Base-by-base conservation (phyloP, 2,797 vertebrate species). In the Setipinna tenuifilis region DNA sequence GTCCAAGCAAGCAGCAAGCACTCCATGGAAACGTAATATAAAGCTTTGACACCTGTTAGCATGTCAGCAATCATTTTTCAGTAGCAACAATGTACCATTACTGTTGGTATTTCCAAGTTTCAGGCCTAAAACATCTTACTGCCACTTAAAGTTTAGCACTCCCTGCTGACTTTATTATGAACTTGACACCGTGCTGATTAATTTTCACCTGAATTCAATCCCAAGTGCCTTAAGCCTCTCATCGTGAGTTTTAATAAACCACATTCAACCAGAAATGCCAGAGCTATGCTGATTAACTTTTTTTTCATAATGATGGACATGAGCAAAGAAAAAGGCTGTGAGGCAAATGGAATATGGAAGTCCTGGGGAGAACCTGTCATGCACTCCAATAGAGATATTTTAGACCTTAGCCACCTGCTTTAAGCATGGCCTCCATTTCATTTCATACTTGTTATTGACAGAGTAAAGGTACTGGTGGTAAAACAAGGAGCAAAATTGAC, bases 121-220 rank as follows among this genome's bases (percentile, higher is more conserved):
- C 17, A 21, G 17, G 16, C 31, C 31, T 35, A 78, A 78, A 78
- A 78, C 71, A 7, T 78, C 61, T 65, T n/a, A 31, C 31, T 21
- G 71, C 31, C 17, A 17, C 17, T 78, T 78, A 41, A 21, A 44
- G 17, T 35, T 35, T 75, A 19, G 71, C 35, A 35, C 71, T 17
- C 35, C 17, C 19, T 78, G 71, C 71, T 10, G 0, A 7, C 71
- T 21, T 41, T 17, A 31, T 19, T 41, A 31, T 75, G 31, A 31
- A 23, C 16, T 75, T 75, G 28, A 75, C 68, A 35, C 23, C 25
- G 25, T 6, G 31, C 31, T 78, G 71, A 78, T 78, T 78, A 78
- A 78, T n/a, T 21, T 78, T 41, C 71, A 78, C 71, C 71, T 44
- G 71, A 78, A 35, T 44, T 78, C 71, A 78, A 44, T 44, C 35